A percentile compares a stretch with the other conserved stretches of the same genome.
Conservation (phyloP, 1,140 invertebrate species). For the Zeugodacus cucurbitae region DNA sequence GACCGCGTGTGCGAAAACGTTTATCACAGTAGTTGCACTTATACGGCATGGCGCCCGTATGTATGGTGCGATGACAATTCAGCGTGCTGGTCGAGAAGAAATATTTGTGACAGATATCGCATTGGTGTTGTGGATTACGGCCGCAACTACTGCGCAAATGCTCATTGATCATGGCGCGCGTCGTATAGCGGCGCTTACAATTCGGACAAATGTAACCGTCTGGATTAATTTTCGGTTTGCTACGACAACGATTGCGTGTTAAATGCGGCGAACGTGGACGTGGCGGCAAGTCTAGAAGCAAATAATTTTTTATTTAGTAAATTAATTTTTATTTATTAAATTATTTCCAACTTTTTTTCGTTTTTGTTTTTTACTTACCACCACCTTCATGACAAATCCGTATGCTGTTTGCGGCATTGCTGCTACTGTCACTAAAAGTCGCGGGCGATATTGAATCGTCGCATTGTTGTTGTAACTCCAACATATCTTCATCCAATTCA, state of each 20-base stretch:
- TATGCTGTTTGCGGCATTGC: background rate
- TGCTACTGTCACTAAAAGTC: background rate
- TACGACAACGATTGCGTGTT: background rate
- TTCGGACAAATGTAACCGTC: constrained; percentile 39
- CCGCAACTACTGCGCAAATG: constrained; percentile 42
- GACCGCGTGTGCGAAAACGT: constrained; percentile 59
- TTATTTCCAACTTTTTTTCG: background rate
- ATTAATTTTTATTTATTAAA: background rate
- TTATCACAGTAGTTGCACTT: constrained; percentile 61
- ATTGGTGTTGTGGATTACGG: constrained; percentile 40
- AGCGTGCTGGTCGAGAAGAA: constrained; percentile 56
- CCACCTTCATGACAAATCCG: background rate
- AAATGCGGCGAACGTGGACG: background rate
- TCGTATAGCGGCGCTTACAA: constrained; percentile 42
- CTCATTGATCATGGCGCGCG: constrained; percentile 29
- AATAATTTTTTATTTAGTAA: background rate
- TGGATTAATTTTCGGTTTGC: background rate
- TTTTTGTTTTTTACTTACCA: background rate
- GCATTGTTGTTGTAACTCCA: background rate
- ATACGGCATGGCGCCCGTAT: constrained; percentile 59
- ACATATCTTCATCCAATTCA: background rate
- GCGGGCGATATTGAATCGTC: background rate
- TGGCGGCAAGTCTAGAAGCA: background rate
- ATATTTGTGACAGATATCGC: constrained; percentile 50
- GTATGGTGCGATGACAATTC: constrained; percentile 57